Percentiles rank a stretch among this genome's conserved stretches.
These are phyloP conservation scores for Euspilapteryx auroguttella DNA, from an alignment of 2,888 invertebrate genomes.

Conservation along the genomic window DNA sequence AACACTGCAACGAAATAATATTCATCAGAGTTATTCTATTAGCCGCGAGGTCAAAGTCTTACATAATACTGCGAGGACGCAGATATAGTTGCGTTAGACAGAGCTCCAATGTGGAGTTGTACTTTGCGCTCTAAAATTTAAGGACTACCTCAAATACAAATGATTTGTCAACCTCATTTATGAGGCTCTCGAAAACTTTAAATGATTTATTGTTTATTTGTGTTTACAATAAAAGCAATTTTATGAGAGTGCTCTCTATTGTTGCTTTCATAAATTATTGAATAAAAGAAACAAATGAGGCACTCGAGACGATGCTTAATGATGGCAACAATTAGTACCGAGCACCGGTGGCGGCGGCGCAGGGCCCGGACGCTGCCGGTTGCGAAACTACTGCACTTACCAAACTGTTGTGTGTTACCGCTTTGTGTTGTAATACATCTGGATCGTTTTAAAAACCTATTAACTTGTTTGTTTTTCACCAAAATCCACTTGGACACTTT, in stretches of 20 bases:
- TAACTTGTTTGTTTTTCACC: constrained; percentile 50
- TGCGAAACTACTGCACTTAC: constrained; percentile 47
- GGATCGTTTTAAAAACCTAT: constrained; percentile 58
- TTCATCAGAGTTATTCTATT: constrained; percentile 19
- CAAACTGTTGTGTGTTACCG: constrained; percentile 41
- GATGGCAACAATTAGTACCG: constrained; percentile 53
- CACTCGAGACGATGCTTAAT: constrained; percentile 22
- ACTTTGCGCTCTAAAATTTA: no score
- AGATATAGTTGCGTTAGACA: constrained; percentile 17
- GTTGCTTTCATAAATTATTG: neutral
- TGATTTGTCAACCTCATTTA: no score
- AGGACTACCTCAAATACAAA: no score
- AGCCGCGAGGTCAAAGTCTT: constrained; percentile 30
- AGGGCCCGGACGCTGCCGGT: constrained; percentile 53
- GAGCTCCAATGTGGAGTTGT: constrained; percentile 27
- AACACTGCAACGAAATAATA: constrained; percentile 16
- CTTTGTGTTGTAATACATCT: constrained; percentile 55
- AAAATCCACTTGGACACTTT: constrained; percentile 35
- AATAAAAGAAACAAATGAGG: constrained; percentile 26
- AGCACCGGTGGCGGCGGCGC: no score
- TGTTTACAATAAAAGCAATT: no score
- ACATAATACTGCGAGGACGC: constrained; percentile 29
- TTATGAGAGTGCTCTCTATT: no score
- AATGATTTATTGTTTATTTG: no score
- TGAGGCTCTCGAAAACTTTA: no score